Percentiles rank a stretch among this genome's conserved stretches.
Conservation (phyloP, 2,888 invertebrate genomes). For the Ormyrus labotus region DNA sequence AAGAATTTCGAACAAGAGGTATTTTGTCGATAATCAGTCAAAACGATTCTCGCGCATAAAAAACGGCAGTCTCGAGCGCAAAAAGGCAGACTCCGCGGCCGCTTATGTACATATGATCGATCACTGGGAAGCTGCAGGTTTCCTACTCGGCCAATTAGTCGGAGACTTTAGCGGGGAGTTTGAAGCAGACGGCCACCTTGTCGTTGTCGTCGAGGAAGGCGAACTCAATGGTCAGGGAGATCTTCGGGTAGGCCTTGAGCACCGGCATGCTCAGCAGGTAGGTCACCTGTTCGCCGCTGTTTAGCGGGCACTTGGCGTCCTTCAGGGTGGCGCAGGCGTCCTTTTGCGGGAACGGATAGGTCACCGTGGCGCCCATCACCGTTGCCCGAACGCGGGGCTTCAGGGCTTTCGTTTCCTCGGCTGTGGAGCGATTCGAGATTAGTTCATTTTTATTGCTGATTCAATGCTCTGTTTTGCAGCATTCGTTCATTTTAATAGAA, state of each 20-base stretch:
- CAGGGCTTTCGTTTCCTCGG: slow-evolving; percentile 59
- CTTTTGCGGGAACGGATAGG: slow-evolving; percentile 65
- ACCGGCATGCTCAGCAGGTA: slow-evolving; percentile 69
- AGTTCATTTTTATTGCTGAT: not conserved
- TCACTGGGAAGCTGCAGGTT: not conserved
- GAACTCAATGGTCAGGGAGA: slow-evolving; percentile 63
- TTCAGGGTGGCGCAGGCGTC: slow-evolving; percentile 66
- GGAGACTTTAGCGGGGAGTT: slow-evolving; percentile 58
- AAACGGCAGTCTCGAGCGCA: too few relatives aligned
- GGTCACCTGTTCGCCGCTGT: slow-evolving; percentile 65
- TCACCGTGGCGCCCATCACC: slow-evolving; percentile 58
- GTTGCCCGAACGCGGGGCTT: slow-evolving; percentile 64
- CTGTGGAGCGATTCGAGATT: slow-evolving; percentile 57
- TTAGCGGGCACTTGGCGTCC: slow-evolving; percentile 68
- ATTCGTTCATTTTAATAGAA: not conserved
- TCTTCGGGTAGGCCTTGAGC: slow-evolving; percentile 61
- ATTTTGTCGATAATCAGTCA: too few relatives aligned
- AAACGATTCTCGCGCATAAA: too few relatives aligned
- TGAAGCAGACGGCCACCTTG: slow-evolving; percentile 64
- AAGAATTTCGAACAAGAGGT: too few relatives aligned
- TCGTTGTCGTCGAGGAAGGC: slow-evolving; percentile 62
- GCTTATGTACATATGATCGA: not conserved
- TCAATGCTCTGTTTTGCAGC: not conserved
- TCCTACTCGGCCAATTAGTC: slow-evolving; percentile 13
- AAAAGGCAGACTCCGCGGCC: too few relatives aligned